Evolutionary conservation across 2,888 invertebrate species (phyloP), one percentile per base, ranked within the genome.

Genomic region (Thymelicus sylvestris): DNA sequence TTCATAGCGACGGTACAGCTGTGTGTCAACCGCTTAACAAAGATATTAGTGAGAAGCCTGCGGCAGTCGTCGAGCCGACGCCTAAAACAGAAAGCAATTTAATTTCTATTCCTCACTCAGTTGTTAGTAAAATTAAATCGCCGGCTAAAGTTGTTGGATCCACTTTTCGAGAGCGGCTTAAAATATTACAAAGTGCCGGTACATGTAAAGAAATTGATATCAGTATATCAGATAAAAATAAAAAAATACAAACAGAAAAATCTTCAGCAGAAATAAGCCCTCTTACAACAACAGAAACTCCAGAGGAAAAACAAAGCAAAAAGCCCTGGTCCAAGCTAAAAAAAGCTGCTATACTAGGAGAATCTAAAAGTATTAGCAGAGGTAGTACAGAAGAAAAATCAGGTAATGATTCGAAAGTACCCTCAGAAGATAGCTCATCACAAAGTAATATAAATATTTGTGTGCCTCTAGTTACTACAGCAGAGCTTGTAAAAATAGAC

Each of bases 321-420:
- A 96, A 95, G 78, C 96, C 96, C 1, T 97, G 97, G 97, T 95
- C 95, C 13, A 97, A 96, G 90, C 90, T 97, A 59, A 97, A 97
- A 85, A 95, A 97, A 83, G 97, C 97, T 13, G 93, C 95, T 50
- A 95, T 95, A 76, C 88, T 95, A 78, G 93, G 95, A 52, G 95
- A 93, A 68, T 84, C 93, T 44, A 93, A 93, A 83, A 90, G 82
- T 74, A 86, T 86, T 79, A 91, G 85, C 77, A 90, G 88, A 81
- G 82, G 87, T 78, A 89, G 86, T 77, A 19, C 83, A 81, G 91
- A 92, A 62, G 89, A 89, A 75, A 87, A 87, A 72, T 83, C 84
- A 75, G 85, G 86, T 75, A 73, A 76, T 74, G 86, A 87, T 68
- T 73, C 72, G 75, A 89, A 84, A 77, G 82, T 83, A 66, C 24